phyloP scores from a whole-genome alignment of 2,797 vertebrate species.

The Pipistrellus nathusii region DNA sequence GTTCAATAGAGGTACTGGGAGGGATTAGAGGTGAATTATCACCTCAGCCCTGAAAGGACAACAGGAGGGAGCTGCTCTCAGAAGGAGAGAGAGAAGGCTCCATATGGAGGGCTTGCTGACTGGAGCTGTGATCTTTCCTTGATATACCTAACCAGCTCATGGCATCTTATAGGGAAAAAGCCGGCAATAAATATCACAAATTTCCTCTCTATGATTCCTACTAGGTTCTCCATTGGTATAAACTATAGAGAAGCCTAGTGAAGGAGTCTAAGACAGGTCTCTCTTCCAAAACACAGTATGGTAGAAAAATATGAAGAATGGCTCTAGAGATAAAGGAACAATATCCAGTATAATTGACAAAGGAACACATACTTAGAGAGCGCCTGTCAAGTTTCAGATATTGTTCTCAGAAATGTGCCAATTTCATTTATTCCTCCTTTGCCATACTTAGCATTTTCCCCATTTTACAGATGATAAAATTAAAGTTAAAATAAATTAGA shows the following conservation, averaged over 20 bases:
- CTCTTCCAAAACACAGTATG: background rate
- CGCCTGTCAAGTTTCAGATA: background rate
- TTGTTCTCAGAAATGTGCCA: background rate
- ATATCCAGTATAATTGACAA: background rate
- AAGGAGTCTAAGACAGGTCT: background rate
- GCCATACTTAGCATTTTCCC: background rate
- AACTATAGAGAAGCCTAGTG: background rate
- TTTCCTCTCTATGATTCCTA: background rate
- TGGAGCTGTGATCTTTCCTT: background rate
- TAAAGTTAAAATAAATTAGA: background rate
- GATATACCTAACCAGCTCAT: background rate
- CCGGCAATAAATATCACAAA: background rate
- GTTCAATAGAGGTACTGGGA: conserved; percentile 29
- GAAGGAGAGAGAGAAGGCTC: background rate
- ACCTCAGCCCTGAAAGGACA: background rate
- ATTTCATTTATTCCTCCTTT: background rate
- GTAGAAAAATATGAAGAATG: background rate
- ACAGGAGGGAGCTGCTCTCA: background rate
- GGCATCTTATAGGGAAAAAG: background rate
- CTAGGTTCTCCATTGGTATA: background rate
- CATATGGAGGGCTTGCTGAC: background rate
- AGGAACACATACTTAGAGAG: background rate
- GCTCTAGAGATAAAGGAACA: background rate
- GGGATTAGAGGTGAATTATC: background rate
- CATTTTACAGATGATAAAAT: conserved; percentile 32